Evolutionary conservation across 2,888 invertebrate species (phyloP).

Genomic region (Athalia cordata): DNA sequence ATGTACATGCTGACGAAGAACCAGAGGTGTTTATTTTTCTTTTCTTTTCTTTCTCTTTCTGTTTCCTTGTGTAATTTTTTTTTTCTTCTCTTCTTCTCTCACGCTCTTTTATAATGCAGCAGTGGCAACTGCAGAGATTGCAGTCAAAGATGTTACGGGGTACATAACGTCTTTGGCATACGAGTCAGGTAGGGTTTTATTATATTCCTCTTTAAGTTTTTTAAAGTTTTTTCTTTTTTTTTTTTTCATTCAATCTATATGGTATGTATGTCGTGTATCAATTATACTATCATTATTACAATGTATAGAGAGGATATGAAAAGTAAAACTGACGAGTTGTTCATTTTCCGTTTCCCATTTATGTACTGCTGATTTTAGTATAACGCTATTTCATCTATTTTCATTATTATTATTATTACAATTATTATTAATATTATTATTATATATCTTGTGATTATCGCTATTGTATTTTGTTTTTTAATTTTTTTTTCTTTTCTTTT

Average conservation of each 20-base stretch:
- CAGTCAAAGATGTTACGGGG: slow-evolving; percentile 42
- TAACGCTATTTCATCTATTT: not conserved
- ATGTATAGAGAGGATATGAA: not conserved
- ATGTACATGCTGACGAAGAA: slow-evolving; percentile 12
- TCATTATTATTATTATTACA: not conserved
- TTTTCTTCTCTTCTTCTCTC: too few species aligned
- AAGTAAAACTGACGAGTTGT: not conserved
- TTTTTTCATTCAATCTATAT: not conserved
- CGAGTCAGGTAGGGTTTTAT: not conserved
- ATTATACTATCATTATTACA: not conserved
- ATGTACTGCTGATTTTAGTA: too few species aligned
- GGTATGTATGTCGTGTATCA: not conserved
- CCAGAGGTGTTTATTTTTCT: not conserved
- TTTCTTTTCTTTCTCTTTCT: too few species aligned
- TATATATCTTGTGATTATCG: slow-evolving; percentile 2
- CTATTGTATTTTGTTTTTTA: slow-evolving; percentile 10
- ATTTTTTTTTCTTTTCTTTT: too few species aligned
- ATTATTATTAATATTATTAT: not conserved
- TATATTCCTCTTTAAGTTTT: not conserved
- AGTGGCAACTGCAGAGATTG: not conserved
- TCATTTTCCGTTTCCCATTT: not conserved
- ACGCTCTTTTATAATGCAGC: not conserved
- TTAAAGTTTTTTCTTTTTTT: too few species aligned
- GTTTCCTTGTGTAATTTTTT: too few species aligned
- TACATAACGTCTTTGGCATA: slow-evolving; percentile 39